These are phyloP conservation scores for Drosophila barbarae DNA, from an alignment of 2,888 invertebrate genomes.

Conservation along the genomic window DNA sequence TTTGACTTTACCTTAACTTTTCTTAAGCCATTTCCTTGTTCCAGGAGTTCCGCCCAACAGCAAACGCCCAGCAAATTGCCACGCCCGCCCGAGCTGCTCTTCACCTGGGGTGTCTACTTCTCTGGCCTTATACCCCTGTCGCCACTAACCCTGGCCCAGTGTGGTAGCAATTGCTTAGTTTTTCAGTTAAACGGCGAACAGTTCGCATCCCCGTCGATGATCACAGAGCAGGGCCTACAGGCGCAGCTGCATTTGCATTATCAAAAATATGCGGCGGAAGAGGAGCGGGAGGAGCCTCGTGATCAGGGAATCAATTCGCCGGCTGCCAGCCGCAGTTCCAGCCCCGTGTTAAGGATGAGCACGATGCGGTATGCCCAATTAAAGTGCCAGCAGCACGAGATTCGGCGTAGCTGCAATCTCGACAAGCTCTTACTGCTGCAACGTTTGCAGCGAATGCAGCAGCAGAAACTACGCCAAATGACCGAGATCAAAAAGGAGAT, in stretches of 20 bases:
- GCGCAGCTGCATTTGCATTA: constrained; percentile 69
- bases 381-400: constrained; percentile 82
- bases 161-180: constrained; percentile 82
- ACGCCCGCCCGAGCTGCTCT: constrained; percentile 82
- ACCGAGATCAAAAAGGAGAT: constrained; percentile 81
- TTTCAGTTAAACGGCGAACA: constrained; percentile 94
- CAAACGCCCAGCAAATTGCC: constrained; percentile 52
- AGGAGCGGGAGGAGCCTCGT: constrained; percentile 40
- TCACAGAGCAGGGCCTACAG: constrained; percentile 68
- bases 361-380: constrained; percentile 76
- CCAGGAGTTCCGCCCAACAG: constrained; percentile 25
- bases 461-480: constrained; percentile 84
- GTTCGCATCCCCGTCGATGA: constrained; percentile 84
- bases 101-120: constrained; percentile 92
- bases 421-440: constrained; percentile 86
- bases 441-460: constrained; percentile 86
- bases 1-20: background rate
- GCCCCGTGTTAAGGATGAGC: constrained; percentile 70
- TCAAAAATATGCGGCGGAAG: constrained; percentile 58
- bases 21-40: background rate
- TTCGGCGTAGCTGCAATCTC: constrained; percentile 87
- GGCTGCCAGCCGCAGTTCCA: constrained; percentile 72
- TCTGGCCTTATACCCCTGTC: constrained; percentile 87
- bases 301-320: constrained; percentile 74
- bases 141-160: constrained; percentile 57